Conservation (phyloP, 2,888 invertebrate genomes). For the Nysson spinosus region DNA sequence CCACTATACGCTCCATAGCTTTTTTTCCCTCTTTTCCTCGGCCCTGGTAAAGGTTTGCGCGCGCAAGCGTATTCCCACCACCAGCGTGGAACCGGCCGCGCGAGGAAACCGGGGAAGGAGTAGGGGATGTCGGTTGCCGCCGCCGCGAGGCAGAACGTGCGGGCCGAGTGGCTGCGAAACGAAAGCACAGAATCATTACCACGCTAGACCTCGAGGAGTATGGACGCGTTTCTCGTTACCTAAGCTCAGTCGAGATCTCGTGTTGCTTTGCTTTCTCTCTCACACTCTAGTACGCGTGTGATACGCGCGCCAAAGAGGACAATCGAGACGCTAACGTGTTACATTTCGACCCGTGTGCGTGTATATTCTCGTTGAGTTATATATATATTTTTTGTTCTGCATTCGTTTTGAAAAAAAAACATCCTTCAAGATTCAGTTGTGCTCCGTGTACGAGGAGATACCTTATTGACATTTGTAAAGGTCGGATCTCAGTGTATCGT, state of each 20-base stretch:
- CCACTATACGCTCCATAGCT: constrained; percentile 8
- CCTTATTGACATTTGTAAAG: background rate
- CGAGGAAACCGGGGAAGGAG: constrained; percentile 43
- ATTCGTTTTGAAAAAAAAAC: too few species aligned
- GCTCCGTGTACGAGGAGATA: constrained; percentile 4
- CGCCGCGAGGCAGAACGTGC: constrained; percentile 59
- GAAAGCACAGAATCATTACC: constrained; percentile 74
- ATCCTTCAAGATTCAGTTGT: constrained; percentile 10
- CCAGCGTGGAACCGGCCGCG: constrained; percentile 34
- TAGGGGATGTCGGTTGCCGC: constrained; percentile 50
- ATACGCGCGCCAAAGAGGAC: constrained; percentile 47
- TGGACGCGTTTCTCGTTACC: constrained; percentile 72
- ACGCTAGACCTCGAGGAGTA: constrained; percentile 75
- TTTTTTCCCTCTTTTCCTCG: constrained; percentile 29
- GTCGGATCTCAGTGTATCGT: constrained; percentile 28
- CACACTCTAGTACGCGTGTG: constrained; percentile 38
- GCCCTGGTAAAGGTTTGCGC: constrained; percentile 31
- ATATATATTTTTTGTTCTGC: background rate
- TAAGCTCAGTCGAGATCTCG: constrained; percentile 72
- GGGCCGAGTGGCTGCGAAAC: constrained; percentile 65
- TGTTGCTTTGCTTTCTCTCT: constrained; percentile 43
- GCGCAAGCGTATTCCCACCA: constrained; percentile 41
- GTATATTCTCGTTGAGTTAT: background rate
- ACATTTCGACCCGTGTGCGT: constrained; percentile 13
- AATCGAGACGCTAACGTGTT: constrained; percentile 30